Conservation (phyloP, 2,888 invertebrate species). For the Drosophila sordidapex region DNA sequence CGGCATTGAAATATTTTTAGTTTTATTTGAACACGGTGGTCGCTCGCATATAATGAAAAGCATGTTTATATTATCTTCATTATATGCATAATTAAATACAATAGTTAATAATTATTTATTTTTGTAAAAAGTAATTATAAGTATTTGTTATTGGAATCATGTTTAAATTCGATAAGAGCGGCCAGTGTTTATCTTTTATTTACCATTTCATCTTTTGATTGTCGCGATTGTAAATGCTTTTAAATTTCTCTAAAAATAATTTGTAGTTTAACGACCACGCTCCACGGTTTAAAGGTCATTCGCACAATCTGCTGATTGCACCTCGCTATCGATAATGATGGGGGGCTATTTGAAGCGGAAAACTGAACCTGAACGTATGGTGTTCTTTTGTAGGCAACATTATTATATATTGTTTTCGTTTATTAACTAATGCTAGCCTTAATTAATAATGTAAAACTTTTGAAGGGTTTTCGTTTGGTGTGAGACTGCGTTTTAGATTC, state of each 20-base stretch:
- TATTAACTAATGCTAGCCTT: constrained; percentile 39
- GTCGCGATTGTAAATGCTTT: constrained; percentile 26
- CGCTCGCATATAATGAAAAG: not conserved
- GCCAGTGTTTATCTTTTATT: not conserved
- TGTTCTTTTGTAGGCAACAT: constrained; percentile 17
- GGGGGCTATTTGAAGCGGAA: constrained; percentile 21
- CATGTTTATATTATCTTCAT: not conserved
- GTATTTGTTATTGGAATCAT: not conserved
- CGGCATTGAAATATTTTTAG: constrained; percentile 1
- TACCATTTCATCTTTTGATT: constrained; percentile 13
- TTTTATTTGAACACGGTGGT: not conserved
- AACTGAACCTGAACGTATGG: constrained; percentile 28
- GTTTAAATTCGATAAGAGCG: not conserved
- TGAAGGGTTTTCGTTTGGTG: constrained; percentile 37
- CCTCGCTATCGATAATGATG: constrained; percentile 5
- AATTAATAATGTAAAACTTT: constrained; percentile 45
- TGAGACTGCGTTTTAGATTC: constrained; percentile 43
- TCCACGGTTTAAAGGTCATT: constrained; percentile 16
- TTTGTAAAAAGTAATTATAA: not conserved
- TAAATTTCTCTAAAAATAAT: constrained; percentile 1
- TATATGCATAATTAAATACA: not conserved
- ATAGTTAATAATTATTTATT: not conserved
- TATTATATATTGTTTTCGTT: constrained; percentile 11
- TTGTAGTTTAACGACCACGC: constrained; percentile 24
- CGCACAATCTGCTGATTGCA: constrained; percentile 17